Base-by-base conservation (phyloP, 1,140 invertebrate species). In the Drosophila sproati region DNA sequence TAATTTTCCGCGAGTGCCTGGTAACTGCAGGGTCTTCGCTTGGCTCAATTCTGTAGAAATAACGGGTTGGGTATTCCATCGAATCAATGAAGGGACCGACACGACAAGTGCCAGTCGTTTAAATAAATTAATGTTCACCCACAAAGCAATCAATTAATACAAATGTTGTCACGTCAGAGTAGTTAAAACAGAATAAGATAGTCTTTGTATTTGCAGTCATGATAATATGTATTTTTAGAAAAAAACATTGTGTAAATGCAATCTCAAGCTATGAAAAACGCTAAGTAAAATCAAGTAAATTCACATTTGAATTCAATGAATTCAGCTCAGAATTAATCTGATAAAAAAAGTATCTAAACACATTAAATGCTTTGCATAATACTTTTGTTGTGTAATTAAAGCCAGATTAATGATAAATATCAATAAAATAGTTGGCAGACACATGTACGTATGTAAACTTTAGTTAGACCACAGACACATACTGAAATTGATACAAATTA, bases 131-230 rank as follows among this genome's bases (percentile, higher is more conserved):
- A 8, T 60, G n/a, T 7, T 34, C 47, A 12, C 12, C 43, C 5
- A 35, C 31, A 32, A 41, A 45, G 5, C 29, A 47, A 47, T 60
- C 31, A 60, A 60, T 60, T 32, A 47, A 60, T 47, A 48, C 47
- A 60, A 32, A 47, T 20, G 6, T 28, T 47, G 29, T 47, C 57
- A 48, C 32, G 57, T 31, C 57, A 60, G 5, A 35, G 7, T 7
- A 47, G n/a, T 35, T 20, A 45, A 47, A 5, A 2, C 31, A 10
- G 10, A 12, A 56, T 12, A 10, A 20, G 20, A 20, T 2, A 20
- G 20, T 20, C 20, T 20, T 20, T 20, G 20, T 20, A 28, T 32
- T n/a, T 43, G 41, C 8, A 43, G 10, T 43, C 41, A n/a, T 4
- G 10, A 43, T n/a, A 43, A 43, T 20, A 20, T 20, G 1, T 20